Conservation (phyloP, 2,113 vertebrate genomes). For the Zootoca vivipara region DNA sequence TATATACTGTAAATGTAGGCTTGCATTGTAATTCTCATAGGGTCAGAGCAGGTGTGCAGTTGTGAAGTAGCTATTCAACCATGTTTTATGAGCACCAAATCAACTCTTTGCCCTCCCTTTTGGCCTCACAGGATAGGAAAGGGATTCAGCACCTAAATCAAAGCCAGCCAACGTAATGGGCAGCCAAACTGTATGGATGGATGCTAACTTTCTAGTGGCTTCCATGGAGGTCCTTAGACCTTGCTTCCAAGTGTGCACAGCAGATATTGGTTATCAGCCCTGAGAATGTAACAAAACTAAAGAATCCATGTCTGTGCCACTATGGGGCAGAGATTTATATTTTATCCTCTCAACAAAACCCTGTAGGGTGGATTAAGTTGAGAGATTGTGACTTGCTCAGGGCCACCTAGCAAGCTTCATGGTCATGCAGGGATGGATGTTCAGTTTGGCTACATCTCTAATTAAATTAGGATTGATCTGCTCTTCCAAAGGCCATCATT, state of each 20-base stretch:
- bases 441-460: neutral
- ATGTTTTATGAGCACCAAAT: neutral
- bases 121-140: neutral
- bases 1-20: neutral
- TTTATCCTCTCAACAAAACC: neutral
- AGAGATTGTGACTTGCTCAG: neutral
- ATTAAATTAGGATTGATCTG: conserved; percentile 28
- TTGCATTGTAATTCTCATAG: neutral
- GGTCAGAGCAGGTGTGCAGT: neutral
- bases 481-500: neutral
- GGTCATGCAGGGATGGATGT: neutral
- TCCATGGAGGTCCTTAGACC: neutral
- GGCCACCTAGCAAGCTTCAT: neutral
- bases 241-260: neutral
- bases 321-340: neutral
- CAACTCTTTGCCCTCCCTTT: neutral
- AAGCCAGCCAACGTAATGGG: neutral
- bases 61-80: neutral
- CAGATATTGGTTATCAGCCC: too few relatives aligned
- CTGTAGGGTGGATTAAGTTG: neutral
- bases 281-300: neutral
- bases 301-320: neutral
- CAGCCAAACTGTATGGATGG: neutral
- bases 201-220: neutral
- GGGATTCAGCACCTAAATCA: too few relatives aligned